These are phyloP conservation scores for Kryphioiulus occultus DNA, from an alignment of 2,888 invertebrate genomes.

Conservation along the genomic window DNA sequence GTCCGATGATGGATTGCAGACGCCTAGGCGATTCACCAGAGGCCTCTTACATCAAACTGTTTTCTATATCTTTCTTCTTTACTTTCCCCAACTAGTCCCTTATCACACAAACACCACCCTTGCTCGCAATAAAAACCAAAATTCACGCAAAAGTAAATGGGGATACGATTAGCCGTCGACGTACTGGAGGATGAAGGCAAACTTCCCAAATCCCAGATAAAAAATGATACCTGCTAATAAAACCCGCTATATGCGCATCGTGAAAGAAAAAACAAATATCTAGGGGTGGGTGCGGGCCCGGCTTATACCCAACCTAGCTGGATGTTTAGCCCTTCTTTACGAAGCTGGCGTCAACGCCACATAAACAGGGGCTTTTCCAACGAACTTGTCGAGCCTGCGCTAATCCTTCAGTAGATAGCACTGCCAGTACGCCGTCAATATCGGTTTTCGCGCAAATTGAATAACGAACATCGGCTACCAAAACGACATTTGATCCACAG, in stretches of 20 bases:
- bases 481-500: neutral
- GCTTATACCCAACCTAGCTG: neutral
- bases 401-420: constrained; percentile 20
- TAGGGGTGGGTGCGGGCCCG: neutral
- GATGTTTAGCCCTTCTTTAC: neutral
- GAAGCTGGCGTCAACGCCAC: neutral
- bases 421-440: neutral
- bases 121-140: constrained; percentile 37
- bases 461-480: neutral
- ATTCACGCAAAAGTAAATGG: constrained; percentile 29
- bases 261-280: neutral
- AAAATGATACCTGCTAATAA: constrained; percentile 32
- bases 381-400: neutral
- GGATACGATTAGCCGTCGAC: constrained; percentile 24
- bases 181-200: neutral
- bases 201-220: constrained; percentile 40
- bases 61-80: constrained; percentile 39
- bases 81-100: constrained; percentile 36
- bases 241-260: neutral
- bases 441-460: constrained; percentile 16
- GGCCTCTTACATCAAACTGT: constrained; percentile 38
- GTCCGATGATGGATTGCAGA: constrained; percentile 36
- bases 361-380: neutral
- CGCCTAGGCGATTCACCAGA: constrained; percentile 26
- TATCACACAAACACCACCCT: constrained; percentile 36